Evolutionary conservation across 2,888 invertebrate genomes (phyloP).

Genomic region (Drosophila buzzatii): DNA sequence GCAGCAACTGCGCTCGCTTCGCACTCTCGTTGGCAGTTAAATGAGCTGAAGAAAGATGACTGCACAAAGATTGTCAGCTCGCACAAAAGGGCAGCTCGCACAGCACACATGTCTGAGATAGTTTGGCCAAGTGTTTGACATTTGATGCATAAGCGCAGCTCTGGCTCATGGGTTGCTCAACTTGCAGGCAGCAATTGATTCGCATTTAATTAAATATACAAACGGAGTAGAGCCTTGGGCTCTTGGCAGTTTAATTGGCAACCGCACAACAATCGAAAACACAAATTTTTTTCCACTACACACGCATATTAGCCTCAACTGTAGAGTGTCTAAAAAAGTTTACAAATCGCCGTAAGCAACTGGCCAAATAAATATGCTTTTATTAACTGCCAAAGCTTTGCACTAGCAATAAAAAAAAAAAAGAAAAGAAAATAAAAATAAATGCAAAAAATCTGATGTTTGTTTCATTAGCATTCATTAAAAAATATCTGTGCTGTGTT

Average conservation of each 20-base stretch:
- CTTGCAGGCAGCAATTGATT: not conserved
- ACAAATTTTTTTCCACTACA: not conserved
- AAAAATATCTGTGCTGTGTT: slow-evolving; percentile 16
- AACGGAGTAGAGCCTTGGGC: not conserved
- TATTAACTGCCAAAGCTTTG: not conserved
- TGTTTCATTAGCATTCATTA: slow-evolving; percentile 33
- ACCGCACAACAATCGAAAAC: not conserved
- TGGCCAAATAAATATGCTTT: not conserved
- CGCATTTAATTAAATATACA: not conserved
- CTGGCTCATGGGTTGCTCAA: not conserved
- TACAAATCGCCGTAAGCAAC: not conserved
- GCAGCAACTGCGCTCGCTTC: not conserved
- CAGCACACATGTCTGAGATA: not conserved
- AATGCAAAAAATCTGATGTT: not conserved
- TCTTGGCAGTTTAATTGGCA: not conserved
- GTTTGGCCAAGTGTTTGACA: not conserved
- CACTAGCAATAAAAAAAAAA: not conserved
- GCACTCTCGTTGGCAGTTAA: slow-evolving; percentile 49
- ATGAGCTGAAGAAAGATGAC: slow-evolving; percentile 53
- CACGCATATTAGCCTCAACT: not conserved
- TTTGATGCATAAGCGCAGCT: not conserved
- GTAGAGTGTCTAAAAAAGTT: not conserved
- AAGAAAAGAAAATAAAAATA: not conserved
- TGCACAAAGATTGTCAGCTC: slow-evolving; percentile 4
- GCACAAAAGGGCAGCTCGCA: not conserved